These are phyloP conservation scores for Creontiades dilutus DNA, from an alignment of 2,888 invertebrate genomes.

Conservation along the genomic window DNA sequence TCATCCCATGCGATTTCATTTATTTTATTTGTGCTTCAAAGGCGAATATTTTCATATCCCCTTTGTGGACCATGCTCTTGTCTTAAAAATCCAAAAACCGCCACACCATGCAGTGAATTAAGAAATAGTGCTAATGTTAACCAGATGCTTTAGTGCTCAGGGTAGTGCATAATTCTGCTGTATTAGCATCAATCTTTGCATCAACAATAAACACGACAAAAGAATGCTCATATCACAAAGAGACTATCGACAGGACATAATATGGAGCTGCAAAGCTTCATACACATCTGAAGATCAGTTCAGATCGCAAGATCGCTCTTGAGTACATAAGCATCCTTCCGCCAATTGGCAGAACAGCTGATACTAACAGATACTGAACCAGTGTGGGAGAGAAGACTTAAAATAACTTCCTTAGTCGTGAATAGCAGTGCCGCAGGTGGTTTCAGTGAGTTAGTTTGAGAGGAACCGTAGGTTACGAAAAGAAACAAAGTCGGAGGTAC, in stretches of 20 bases:
- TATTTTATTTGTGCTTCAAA: not conserved
- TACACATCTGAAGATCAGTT: not conserved
- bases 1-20: conserved; percentile 20
- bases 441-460: conserved; percentile 14
- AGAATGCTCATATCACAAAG: conserved; percentile 33
- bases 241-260: not conserved
- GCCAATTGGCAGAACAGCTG: not conserved
- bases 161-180: conserved; percentile 53
- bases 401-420: not conserved
- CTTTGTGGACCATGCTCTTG: conserved; percentile 44
- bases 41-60: conserved; percentile 4
- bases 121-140: conserved; percentile 67
- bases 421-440: conserved; percentile 24
- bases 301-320: not conserved
- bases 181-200: not conserved
- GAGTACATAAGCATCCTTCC: conserved; percentile 26
- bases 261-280: conserved; percentile 24
- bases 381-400: not conserved
- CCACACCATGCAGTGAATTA: conserved; percentile 69
- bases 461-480: not conserved
- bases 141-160: conserved; percentile 65
- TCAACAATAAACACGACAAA: conserved; percentile 12
- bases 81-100: conserved; percentile 45
- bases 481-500: not conserved
- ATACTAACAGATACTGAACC: not conserved